Conservation (phyloP, 64 coral and sea anemone genomes). For the Pocillopora verrucosa region DNA sequence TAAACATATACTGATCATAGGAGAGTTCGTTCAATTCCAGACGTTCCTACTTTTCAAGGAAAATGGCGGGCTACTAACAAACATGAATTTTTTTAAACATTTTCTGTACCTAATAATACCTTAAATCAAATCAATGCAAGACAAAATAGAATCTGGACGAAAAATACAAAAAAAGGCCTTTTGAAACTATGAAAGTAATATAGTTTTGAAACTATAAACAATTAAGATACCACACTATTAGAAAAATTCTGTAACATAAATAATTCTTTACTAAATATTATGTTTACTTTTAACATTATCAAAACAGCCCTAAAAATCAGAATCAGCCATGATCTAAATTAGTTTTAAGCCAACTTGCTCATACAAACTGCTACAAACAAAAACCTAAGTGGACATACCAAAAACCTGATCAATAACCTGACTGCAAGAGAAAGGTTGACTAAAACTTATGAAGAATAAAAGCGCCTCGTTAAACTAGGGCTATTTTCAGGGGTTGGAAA, state of each 20-base stretch:
- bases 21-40: neutral
- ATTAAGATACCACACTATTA: conserved; percentile 9
- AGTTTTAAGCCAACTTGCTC: neutral
- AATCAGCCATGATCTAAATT: neutral
- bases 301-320: neutral
- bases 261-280: conserved; percentile 5
- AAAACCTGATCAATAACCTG: no score
- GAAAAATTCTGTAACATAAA: conserved; percentile 32
- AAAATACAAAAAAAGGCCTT: neutral
- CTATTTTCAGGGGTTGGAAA: neutral
- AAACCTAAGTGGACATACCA: neutral
- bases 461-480: neutral
- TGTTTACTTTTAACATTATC: neutral
- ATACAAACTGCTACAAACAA: neutral
- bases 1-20: no score
- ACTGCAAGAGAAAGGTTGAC: no score
- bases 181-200: neutral
- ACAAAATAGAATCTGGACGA: neutral
- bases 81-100: neutral
- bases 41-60: neutral
- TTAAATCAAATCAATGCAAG: neutral
- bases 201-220: neutral
- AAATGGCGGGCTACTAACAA: neutral
- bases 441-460: neutral
- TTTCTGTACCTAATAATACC: neutral